Percentiles rank a stretch among this genome's conserved stretches.
Evolutionary conservation across 2,113 vertebrate genomes (phyloP).

Genomic region (Spea multiplicata): DNA sequence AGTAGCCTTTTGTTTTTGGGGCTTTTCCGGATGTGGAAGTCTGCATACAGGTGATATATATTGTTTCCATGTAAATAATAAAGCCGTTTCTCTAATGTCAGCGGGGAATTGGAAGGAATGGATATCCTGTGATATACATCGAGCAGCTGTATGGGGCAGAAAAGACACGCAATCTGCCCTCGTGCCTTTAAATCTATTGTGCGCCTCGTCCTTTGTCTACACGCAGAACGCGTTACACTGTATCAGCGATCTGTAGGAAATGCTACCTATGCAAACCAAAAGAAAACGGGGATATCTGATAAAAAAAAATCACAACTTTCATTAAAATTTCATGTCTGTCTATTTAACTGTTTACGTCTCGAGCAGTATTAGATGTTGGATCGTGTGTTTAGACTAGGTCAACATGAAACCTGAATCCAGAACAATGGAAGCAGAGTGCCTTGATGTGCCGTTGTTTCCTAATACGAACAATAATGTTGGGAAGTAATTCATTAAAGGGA

Average conservation of each 20-base stretch:
- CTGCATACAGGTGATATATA: slow-evolving; percentile 33
- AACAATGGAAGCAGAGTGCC: too few relatives aligned
- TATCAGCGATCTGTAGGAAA: slow-evolving; percentile 12
- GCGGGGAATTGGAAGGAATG: slow-evolving; percentile 9
- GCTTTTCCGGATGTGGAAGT: slow-evolving; percentile 7
- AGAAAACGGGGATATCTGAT: slow-evolving; percentile 15
- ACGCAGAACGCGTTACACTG: not conserved
- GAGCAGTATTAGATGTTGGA: too few relatives aligned
- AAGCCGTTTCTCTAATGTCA: slow-evolving; percentile 2
- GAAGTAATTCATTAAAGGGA: too few relatives aligned
- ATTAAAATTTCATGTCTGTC: too few relatives aligned
- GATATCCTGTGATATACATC: slow-evolving; percentile 17
- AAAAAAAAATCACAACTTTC: not conserved
- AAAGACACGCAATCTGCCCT: not conserved
- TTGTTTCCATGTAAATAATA: slow-evolving; percentile 30
- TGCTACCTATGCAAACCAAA: not conserved
- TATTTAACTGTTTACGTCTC: too few relatives aligned
- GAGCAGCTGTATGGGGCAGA: not conserved
- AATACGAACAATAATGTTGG: too few relatives aligned
- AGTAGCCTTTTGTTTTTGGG: not conserved
- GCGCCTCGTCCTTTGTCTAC: not conserved
- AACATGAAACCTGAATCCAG: too few relatives aligned
- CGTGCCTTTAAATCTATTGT: slow-evolving; percentile 19
- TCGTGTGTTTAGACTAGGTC: too few relatives aligned
- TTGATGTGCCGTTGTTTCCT: too few relatives aligned